Conservation (phyloP, 2,797 vertebrate species). For the Valencia hispanica region DNA sequence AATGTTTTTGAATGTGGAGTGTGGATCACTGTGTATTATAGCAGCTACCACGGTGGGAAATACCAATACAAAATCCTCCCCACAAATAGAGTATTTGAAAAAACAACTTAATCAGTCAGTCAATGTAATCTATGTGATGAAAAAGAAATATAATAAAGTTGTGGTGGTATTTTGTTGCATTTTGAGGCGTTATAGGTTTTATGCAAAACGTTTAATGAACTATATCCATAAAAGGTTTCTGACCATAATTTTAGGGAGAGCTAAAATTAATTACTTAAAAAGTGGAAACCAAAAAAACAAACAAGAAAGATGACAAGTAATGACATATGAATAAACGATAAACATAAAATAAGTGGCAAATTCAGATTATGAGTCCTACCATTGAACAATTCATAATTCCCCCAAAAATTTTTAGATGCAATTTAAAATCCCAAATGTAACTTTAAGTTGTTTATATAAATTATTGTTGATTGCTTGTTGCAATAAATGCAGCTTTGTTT, state of each 20-base stretch:
- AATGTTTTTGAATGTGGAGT: conserved; percentile 10
- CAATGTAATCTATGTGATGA: not conserved
- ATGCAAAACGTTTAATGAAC: not conserved
- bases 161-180: not conserved
- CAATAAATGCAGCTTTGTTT: too few relatives aligned
- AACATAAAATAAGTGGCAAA: not conserved
- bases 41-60: not conserved
- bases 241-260: not conserved
- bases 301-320: too few relatives aligned
- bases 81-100: not conserved
- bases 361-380: not conserved
- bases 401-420: not conserved
- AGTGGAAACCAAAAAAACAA: not conserved
- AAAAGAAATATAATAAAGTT: not conserved
- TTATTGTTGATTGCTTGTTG: too few relatives aligned
- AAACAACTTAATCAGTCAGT: not conserved
- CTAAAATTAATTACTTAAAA: not conserved
- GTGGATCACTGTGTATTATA: not conserved
- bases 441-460: too few relatives aligned
- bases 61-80: conserved; percentile 2
- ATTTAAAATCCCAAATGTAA: too few relatives aligned
- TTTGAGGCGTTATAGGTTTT: not conserved
- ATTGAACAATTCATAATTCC: not conserved
- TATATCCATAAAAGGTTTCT: not conserved
- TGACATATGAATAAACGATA: too few relatives aligned